Evolutionary conservation across 2,888 invertebrate genomes (phyloP), one percentile per base, ranked within the genome.

Genomic region (Pammene aurita): DNA sequence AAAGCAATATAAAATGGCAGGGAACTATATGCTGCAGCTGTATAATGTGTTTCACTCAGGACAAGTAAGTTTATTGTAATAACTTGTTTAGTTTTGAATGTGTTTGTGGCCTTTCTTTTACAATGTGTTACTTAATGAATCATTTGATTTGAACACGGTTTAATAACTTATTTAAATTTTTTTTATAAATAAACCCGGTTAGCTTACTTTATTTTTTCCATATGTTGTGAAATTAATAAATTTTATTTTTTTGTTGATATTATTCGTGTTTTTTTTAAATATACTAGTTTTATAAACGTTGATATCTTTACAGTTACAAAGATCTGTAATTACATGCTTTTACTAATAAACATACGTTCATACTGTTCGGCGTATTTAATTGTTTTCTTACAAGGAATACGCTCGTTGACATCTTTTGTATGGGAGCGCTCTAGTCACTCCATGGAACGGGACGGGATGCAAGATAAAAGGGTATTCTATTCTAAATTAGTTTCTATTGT

Each of bases 21-120:
- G 95, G 82, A 98, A 97, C 81, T 97, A 97, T 87, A 95, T 96
- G 61, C 93, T 98, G 82, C 98, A 98, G 84, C 93, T 98, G 76
- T 95, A 96, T 79, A 97, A 97, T 87, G 96, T 98, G 68, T 97
- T 96, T 81, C 97, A 98, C 85, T 97, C 97, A 42, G 97, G 97
- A 71, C 96, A 96, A 94, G 97, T 97, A 85, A 92, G 93, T 85
- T 42, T 54, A 35, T 50, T 52, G 26, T 50, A 52, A 54, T 44
- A 14, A 44, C 42, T 48, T 48, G 60, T 48, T 44, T 44, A 34
- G 34, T 54, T 44, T 34, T 55, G 42, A 41, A n/a, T n/a, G 38
- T 58, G 60, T 58, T 55, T 2, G 42, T 54, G 42, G 18, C 50
- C 38, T 62, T 48, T 58, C 58, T 9, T 58, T 52, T 41, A 11